Base-by-base conservation (phyloP, 2,797 vertebrate genomes). In the Acropternis orthonyx region DNA sequence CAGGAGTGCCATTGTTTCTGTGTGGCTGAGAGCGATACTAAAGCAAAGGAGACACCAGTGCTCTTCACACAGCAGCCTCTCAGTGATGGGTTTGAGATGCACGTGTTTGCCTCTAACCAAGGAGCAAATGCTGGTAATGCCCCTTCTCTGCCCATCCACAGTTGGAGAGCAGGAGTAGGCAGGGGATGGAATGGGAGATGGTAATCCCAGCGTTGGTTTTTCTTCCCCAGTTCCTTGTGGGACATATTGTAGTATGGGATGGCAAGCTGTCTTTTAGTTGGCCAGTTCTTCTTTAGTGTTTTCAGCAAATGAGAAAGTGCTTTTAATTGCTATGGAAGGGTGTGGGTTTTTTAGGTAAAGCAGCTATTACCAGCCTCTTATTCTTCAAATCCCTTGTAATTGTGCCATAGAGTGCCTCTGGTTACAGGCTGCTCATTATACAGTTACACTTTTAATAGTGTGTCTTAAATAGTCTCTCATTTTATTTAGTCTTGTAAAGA, bases 401-500 rank as follows among this genome's bases (percentile, higher is more conserved):
- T 84, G 62, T 81, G 65, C 65, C 85, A 65, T 75, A 75, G 85
- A 90, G 65, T 81, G n/a, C 43, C 36, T 76, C 83, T 88, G 77
- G 77, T 76, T 93, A 88, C 75, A 90, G 75, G 10, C n/a, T 88
- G 8, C 28, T 71, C 71, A 24, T 85, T 63, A 67, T 5, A 22
- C 49, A 84, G 36, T 66, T 93, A n/a, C 56, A 66, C 89, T 94
- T 94, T 77, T 67, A 94, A 66, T 83, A 95, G 58, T 44, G 36
- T 82, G 65, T 74, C 87, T 97, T 96, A 88, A 92, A 89, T 95
- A 87, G 92, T 87, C 92, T 88, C 88, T 87, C 30, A 71, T 36
- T 98, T 95, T 95, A 91, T 95, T 93, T 92, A 71, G 22, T 92
- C 63, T 96, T 63, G 87, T 96, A 80, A 89, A 95, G 74, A 66